Percentiles rank a stretch among this genome's conserved stretches.
phyloP scores from a whole-genome alignment of 1,140 invertebrate genomes.

The Saccostrea cuccullata region DNA sequence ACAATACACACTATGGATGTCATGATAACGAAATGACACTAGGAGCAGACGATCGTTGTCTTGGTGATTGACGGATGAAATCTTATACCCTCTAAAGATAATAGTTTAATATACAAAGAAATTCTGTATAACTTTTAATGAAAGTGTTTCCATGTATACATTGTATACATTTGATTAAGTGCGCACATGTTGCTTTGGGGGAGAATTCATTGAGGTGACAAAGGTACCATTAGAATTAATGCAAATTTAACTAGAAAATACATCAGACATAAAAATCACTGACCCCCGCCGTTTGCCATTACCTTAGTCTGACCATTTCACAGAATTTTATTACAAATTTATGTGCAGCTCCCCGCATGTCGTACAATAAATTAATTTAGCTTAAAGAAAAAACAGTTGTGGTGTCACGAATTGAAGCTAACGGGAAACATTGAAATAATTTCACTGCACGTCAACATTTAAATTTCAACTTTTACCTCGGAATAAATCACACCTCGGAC shows the following conservation, averaged over 20 bases:
- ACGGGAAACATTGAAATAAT: conserved; percentile 16
- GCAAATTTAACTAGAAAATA: neutral
- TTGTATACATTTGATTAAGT: neutral
- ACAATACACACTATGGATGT: neutral
- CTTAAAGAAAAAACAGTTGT: conserved; percentile 28
- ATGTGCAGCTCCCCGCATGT: conserved; percentile 9
- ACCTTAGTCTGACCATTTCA: conserved; percentile 18
- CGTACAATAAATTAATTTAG: conserved; percentile 25
- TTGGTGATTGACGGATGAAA: neutral
- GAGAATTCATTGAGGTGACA: neutral
- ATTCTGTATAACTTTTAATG: neutral
- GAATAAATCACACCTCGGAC: conserved; percentile 24
- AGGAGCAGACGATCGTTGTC: neutral
- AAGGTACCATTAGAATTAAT: conserved; percentile 10
- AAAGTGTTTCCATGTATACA: too few relatives aligned
- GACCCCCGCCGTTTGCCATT: neutral
- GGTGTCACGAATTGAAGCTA: conserved; percentile 22
- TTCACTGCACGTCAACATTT: conserved; percentile 16
- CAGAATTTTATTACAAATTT: conserved; percentile 16
- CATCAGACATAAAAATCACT: conserved; percentile 15
- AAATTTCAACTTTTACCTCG: conserved; percentile 31
- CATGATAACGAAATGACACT: neutral
- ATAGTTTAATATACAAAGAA: neutral
- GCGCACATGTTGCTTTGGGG: neutral
- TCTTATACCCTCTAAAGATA: neutral